Base-by-base conservation (phyloP, 2,797 vertebrate species). In the Orientallactaga sibirica region DNA sequence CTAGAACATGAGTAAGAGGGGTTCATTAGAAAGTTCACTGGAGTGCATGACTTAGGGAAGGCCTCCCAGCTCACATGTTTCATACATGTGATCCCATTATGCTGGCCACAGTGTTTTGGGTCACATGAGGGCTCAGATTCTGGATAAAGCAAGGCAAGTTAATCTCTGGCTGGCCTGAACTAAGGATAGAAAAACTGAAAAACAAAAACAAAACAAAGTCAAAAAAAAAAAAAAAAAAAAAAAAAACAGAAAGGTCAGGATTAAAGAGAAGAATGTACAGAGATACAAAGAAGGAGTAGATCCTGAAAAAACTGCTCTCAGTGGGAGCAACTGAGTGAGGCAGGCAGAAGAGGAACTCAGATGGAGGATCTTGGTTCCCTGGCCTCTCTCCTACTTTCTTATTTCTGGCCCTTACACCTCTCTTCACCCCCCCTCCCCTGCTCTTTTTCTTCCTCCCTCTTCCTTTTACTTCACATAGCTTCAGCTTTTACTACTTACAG, bases 391-490 rank as follows among this genome's bases (percentile, higher is more conserved):
- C 5, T 12, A 20, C 8, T 15, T 43, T 12, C 25, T 11, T 12
- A 7, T 1, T 52, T 18, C 11, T 5, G 55, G 55, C 33, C 12
- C 19, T 22, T 0, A 5, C 3, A 3, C 3, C 24, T 37, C 33
- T 48, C 24, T 16, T 48, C 8, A 25, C 16, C 6, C 12, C 4
- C 10, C 66, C n/a, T n/a, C 18, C 16, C 22, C 9, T 18, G 4
- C n/a, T 7, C 3, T 73, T 52, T 61, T 25, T 58, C 25, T 48
- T 33, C 3, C 77, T 43, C 3, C 6, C 71, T 37, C 33, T 84
- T n/a, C 67, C 24, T 80, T 41, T 91, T 29, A 7, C 25, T 48
- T 18, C 22, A 27, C 29, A 9, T 43, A 2, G 3, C 52, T 77
- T 55, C 15, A 1, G 0, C 20, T 80, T 8, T 4, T 91, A 74